Evolutionary conservation across 2,797 vertebrate genomes (phyloP), one percentile per base, ranked within the genome.

Genomic region (Gambelia wislizenii): DNA sequence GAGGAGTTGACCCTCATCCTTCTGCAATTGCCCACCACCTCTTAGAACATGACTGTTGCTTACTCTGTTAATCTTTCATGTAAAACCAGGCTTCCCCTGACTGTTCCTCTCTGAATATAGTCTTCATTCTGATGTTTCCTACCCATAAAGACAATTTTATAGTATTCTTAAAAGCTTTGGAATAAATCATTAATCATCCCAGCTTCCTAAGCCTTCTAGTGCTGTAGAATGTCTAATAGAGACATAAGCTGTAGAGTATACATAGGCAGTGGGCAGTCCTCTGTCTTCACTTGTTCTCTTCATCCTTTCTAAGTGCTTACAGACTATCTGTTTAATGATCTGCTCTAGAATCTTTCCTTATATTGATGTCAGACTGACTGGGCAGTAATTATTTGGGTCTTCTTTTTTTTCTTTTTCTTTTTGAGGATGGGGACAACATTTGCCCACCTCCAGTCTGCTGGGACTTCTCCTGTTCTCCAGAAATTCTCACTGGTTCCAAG

Each of bases 141-240:
- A 78, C 8, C 1, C 59, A 78, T 89, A 56, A 16, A 77, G 61
- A n/a, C 36, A 69, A 54, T 56, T 67, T 84, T 84, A 70, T 54
- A 42, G 74, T 42, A 70, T 64, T 20, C 18, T n/a, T 69, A 69
- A 89, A 77, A 44, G 52, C 47, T 84, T 89, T 84, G 18, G 47
- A 44, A 70, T 67, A 56, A 67, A 67, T 42, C 87, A 74, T 72
- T 82, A 87, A 82, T 56, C 67, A 67, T 83, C 39, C 42, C 22
- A 36, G 54, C 72, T 54, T 54, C 47, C 49, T 54, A 20, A 25
- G 61, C 25, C 69, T 56, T 27, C 12, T 54, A 67, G 30, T 33
- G 22, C 7, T 49, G 13, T 47, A 74, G 69, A 82, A 61, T 13
- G 18, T 27, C 20, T 13, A 82, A 42, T 79, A 69, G 30, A 74